Base-by-base conservation (phyloP, 1,140 invertebrate species). In the Zaprionus lachaisei region DNA sequence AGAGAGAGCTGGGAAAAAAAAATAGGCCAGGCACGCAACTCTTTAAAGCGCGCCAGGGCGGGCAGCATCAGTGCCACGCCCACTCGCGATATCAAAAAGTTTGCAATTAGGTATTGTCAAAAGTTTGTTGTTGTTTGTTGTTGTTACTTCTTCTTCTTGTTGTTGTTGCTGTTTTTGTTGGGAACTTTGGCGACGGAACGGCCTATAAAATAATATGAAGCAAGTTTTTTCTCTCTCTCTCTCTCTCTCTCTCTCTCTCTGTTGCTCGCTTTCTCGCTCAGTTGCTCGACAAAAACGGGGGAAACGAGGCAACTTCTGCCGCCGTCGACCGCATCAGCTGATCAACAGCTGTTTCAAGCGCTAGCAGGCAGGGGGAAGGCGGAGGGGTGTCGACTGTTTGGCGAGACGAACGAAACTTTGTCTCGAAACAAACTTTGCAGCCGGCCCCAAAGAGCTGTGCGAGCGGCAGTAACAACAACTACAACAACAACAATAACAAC, bases 91-190 rank as follows among this genome's bases (percentile, higher is more conserved):
- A 85, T 84, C 81, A 79, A 72, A 89, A 89, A 89, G 81, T 89
- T 89, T 89, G 81, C 85, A 89, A 90, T 89, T 89, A 89, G 85
- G 79, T 90, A 89, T 89, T 89, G 85, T 90, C 81, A 80, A 90
- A 74, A 74, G 60, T 37, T 69, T 64, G 58, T 60, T 63, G n/a
- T 44, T 47, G 38, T 57, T 55, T 55, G 34, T 28, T 70, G 34
- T 71, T 66, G 14, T 55, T 38, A 6, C n/a, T 44, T 44, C 41
- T 44, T 44, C n/a, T 47, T 44, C 6, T 44, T 38, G 22, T 28
- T 67, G 63, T 68, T 67, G 63, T 34, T 72, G 44, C 22, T 72
- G 70, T 72, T 60, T 63, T 57, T 65, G 38, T 73, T 73, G 34
- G 34, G 24, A 56, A 49, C 68, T 70, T 74, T 61, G 47, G 60